Evolutionary conservation across 2,113 vertebrate species (phyloP), one percentile per base, ranked within the genome.

Genomic region (Turnix velox): DNA sequence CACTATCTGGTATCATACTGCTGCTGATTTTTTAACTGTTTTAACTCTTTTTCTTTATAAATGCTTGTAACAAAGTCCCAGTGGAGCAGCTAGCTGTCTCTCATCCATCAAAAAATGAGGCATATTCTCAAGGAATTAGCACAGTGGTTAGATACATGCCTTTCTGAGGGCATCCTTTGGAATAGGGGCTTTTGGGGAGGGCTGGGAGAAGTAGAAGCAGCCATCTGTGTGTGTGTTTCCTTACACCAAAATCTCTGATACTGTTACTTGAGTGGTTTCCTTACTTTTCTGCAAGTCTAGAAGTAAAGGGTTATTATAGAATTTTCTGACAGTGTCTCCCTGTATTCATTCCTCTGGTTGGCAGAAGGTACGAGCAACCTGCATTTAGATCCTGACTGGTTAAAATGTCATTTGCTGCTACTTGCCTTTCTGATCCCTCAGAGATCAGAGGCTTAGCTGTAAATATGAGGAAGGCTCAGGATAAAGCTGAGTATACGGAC

Each of bases 361-460:
- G 61, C 66, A 78, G 65, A 79, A 83, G 68, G 77, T 35, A 33
- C 79, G 61, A 10, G 30, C 61, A 45, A 28, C 15, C 74, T 52
- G 31, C 3, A 0, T 75, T 84, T 76, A 8, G 2, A 0, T 73
- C 61, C 52, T 77, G 57, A 58, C 58, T 71, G 72, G 77, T 57
- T 54, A 51, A 40, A 10, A 4, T 11, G 35, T 37, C 2, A 3
- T 87, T 80, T 49, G 54, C 55, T 86, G 35, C 61, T 81, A 23
- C 10, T 1, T 0, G 7, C 43, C 43, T 37, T 40, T 65, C 66
- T 46, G 19, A 46, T n/a, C n/a, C n/a, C 69, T 31, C 76, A 49
- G 80, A 69, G 88, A 82, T 87, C 73, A 52, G 73, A 42, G 54
- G 63, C 65, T 84, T 84, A 88, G 54, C n/a, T 72, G 63, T 67